phyloP scores from a whole-genome alignment of 2,888 invertebrate genomes.

The Tipula unca region DNA sequence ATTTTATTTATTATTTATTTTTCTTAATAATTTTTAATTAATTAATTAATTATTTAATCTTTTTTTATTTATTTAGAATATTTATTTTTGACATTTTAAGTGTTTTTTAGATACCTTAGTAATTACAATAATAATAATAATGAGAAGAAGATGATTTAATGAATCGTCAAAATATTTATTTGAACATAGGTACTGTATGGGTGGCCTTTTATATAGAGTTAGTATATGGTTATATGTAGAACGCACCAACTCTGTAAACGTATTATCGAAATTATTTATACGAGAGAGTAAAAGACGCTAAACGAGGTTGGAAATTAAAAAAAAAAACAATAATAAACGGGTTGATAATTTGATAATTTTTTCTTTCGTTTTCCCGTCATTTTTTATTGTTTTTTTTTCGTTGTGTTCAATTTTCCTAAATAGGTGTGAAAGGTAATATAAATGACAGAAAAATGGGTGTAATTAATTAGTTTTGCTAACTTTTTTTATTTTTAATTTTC shows the following conservation, averaged over 20 bases:
- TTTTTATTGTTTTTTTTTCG: conserved; percentile 15
- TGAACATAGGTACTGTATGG: background rate
- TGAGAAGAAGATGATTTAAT: background rate
- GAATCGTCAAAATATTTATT: background rate
- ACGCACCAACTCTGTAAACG: background rate
- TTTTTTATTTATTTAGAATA: background rate
- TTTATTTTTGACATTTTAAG: conserved; percentile 8
- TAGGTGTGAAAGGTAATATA: conserved; percentile 21
- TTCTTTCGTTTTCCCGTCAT: background rate
- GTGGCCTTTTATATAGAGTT: background rate
- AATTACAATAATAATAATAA: background rate
- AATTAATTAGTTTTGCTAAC: conserved; percentile 20
- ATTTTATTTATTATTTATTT: conserved; percentile 4
- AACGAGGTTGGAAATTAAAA: background rate
- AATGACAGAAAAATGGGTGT: conserved; percentile 20
- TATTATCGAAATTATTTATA: background rate
- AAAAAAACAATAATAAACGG: background rate
- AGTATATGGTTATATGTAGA: background rate
- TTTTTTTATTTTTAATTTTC: conserved; percentile 16
- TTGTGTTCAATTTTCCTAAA: background rate
- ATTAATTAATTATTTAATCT: conserved; percentile 14
- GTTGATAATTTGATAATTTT: conserved; percentile 15
- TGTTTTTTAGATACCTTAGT: background rate
- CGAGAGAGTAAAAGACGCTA: background rate
- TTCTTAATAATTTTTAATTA: background rate